phyloP scores from a whole-genome alignment of 2,888 invertebrate genomes.

The Endomychus coccineus region DNA sequence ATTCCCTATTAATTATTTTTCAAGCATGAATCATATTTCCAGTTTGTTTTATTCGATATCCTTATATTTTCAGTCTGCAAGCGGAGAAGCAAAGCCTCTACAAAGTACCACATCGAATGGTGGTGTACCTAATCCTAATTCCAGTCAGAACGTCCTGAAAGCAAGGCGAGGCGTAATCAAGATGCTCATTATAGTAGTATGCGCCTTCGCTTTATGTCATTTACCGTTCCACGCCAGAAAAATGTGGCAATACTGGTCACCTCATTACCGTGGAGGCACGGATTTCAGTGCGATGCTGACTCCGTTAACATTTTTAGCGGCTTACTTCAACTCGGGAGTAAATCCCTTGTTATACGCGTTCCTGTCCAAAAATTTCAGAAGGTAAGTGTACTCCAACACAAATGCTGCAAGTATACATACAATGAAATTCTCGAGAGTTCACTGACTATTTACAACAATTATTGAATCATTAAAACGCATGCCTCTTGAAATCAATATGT shows the following conservation, averaged over 20 bases:
- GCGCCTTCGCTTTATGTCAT: constrained; percentile 83
- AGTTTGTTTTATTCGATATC: no score
- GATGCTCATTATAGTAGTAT: constrained; percentile 81
- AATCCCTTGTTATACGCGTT: constrained; percentile 89
- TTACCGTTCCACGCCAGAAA: constrained; percentile 83
- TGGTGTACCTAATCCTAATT: constrained; percentile 52
- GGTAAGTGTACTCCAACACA: constrained; percentile 28
- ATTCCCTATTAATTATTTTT: no score
- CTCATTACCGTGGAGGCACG: constrained; percentile 53
- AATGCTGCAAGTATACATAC: background rate
- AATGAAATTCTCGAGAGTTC: background rate
- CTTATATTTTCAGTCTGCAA: constrained; percentile 27
- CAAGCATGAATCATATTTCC: no score
- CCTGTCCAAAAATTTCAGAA: constrained; percentile 57
- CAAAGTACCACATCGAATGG: no score
- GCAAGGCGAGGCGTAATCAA: constrained; percentile 80
- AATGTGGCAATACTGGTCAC: constrained; percentile 76
- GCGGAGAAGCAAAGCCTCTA: constrained; percentile 25
- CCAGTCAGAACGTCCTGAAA: constrained; percentile 68
- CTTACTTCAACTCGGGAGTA: constrained; percentile 84
- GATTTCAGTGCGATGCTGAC: constrained; percentile 72
- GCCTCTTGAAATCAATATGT: no score
- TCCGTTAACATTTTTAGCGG: constrained; percentile 77
- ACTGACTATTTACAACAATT: background rate
- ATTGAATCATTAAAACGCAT: no score